phyloP scores from a whole-genome alignment of 2,888 invertebrate genomes.

The Trachelus troglodyta region DNA sequence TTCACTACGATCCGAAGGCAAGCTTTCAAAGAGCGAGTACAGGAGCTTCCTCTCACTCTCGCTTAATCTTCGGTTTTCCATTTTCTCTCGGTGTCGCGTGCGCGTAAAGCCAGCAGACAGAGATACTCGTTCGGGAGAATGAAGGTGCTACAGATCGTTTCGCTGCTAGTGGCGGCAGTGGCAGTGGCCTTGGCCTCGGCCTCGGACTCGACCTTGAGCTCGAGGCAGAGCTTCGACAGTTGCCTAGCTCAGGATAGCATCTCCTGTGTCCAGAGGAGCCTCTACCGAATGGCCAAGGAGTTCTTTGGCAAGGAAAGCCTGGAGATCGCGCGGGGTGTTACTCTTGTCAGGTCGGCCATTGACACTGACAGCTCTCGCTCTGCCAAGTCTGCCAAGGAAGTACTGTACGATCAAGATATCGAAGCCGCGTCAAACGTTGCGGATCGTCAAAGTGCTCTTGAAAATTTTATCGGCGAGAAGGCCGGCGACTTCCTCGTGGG shows the following conservation, averaged over 20 bases:
- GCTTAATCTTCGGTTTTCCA: background rate
- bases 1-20: slow-evolving; percentile 54
- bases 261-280: slow-evolving; percentile 72
- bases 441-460: slow-evolving; percentile 70
- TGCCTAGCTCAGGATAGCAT: slow-evolving; percentile 74
- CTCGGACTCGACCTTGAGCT: slow-evolving; percentile 34
- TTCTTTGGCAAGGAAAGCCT: slow-evolving; percentile 72
- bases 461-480: slow-evolving; percentile 70
- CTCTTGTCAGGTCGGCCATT: slow-evolving; percentile 61
- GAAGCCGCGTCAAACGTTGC: slow-evolving; percentile 68
- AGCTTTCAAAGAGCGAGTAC: slow-evolving; percentile 40
- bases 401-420: slow-evolving; percentile 67
- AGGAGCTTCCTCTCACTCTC: background rate
- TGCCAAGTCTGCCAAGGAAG: slow-evolving; percentile 66
- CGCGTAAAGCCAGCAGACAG: too few species aligned
- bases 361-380: slow-evolving; percentile 56
- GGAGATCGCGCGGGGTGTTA: slow-evolving; percentile 71
- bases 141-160: slow-evolving; percentile 1
- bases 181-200: slow-evolving; percentile 29
- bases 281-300: slow-evolving; percentile 71
- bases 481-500: slow-evolving; percentile 71
- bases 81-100: too few species aligned
- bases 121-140: background rate
- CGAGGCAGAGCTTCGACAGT: slow-evolving; percentile 67
- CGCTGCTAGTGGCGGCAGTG: slow-evolving; percentile 7